Evolutionary conservation across 2,888 invertebrate genomes (phyloP).

Genomic region (Cryptocephalus moraei): DNA sequence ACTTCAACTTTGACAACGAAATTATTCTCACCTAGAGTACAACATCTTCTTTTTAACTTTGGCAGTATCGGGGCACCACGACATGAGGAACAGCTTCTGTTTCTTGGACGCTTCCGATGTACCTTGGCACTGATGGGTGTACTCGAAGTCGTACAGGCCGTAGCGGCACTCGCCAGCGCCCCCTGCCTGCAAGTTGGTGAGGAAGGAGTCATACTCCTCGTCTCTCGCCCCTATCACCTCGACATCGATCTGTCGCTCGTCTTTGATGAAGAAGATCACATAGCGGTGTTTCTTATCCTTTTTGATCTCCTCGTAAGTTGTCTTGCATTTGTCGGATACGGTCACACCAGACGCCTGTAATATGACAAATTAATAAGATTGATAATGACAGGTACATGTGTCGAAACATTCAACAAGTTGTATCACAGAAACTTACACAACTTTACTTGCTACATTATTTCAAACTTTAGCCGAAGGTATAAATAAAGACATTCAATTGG

Average conservation of each 20-base stretch:
- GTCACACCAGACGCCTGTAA: constrained; percentile 91
- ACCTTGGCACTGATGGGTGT: constrained; percentile 94
- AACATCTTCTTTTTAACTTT: constrained; percentile 84
- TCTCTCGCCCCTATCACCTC: constrained; percentile 85
- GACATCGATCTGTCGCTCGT: constrained; percentile 92
- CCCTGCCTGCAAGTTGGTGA: constrained; percentile 83
- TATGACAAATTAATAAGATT: too few relatives aligned
- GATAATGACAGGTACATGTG: too few relatives aligned
- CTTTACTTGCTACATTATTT: too few relatives aligned
- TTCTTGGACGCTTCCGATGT: constrained; percentile 95
- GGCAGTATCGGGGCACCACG: constrained; percentile 98
- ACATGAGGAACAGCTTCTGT: constrained; percentile 96
- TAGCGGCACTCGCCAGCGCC: constrained; percentile 96
- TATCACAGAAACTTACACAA: too few relatives aligned
- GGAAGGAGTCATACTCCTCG: constrained; percentile 88
- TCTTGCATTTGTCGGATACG: constrained; percentile 91
- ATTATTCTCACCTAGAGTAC: constrained; percentile 52
- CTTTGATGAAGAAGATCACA: constrained; percentile 91
- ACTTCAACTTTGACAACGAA: not conserved
- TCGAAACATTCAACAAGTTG: too few relatives aligned
- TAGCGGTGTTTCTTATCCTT: constrained; percentile 96
- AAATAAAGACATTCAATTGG: too few relatives aligned
- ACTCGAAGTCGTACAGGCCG: constrained; percentile 96
- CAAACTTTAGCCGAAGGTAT: too few relatives aligned
- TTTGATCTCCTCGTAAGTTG: constrained; percentile 93